Evolutionary conservation across 2,113 vertebrate genomes (phyloP).

Genomic region (Todiramphus saurophagus): DNA sequence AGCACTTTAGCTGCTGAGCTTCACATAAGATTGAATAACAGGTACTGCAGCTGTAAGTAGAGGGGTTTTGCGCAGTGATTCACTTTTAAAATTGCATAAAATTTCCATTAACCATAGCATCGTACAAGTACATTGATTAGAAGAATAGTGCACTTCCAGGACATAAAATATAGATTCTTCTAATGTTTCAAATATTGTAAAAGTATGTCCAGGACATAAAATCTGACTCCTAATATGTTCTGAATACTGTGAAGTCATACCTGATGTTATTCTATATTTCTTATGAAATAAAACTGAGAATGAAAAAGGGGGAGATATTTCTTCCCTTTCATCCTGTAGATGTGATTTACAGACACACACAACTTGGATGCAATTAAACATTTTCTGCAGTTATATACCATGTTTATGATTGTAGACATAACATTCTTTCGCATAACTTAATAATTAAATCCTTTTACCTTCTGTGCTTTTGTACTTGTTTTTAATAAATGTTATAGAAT

Average conservation of each 20-base stretch:
- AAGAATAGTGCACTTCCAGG: background rate
- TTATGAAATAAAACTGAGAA: background rate
- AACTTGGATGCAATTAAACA: background rate
- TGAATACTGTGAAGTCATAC: background rate
- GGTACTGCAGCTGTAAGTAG: background rate
- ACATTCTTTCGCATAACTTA: background rate
- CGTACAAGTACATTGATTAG: background rate
- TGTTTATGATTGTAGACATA: background rate
- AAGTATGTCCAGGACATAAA: background rate
- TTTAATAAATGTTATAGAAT: background rate
- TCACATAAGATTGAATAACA: background rate
- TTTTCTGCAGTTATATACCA: background rate
- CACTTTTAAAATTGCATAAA: background rate
- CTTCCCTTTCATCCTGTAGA: background rate
- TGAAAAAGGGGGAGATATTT: background rate
- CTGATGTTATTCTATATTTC: background rate
- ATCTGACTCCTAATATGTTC: background rate
- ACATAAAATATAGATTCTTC: background rate
- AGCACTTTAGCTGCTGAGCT: background rate
- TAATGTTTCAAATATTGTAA: background rate
- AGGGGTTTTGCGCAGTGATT: background rate
- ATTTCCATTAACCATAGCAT: background rate
- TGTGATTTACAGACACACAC: background rate
- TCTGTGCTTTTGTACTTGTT: background rate
- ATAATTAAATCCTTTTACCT: background rate